Evolutionary conservation across 2,113 vertebrate genomes (phyloP).

Genomic region (Rhadina sibilatrix): DNA sequence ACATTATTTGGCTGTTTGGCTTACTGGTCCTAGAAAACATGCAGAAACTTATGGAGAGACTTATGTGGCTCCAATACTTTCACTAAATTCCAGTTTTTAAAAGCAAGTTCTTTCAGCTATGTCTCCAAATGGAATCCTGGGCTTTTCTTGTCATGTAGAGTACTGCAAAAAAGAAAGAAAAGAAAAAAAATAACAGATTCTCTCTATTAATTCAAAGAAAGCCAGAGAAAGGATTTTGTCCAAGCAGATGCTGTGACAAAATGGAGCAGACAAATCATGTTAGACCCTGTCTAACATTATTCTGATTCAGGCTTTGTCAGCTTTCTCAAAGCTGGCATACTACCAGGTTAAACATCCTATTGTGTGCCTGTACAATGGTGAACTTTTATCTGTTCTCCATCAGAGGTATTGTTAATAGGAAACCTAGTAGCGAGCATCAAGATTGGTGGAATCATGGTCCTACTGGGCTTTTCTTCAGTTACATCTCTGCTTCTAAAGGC

Average conservation of each 20-base stretch:
- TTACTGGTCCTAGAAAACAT: neutral
- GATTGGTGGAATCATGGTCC: accelerated
- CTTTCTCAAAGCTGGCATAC: neutral
- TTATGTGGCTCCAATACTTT: neutral
- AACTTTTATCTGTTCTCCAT: neutral
- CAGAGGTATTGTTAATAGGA: neutral
- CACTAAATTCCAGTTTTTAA: neutral
- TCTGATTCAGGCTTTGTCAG: neutral
- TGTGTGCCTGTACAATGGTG: neutral
- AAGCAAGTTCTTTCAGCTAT: neutral
- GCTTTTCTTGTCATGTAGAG: neutral
- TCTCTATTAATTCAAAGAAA: neutral
- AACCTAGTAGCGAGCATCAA: neutral
- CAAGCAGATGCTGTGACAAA: neutral
- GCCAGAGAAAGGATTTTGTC: neutral
- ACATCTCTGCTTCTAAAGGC: neutral
- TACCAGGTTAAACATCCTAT: neutral
- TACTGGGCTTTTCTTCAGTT: neutral
- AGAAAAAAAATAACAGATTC: neutral
- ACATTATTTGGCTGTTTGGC: neutral
- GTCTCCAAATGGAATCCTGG: neutral
- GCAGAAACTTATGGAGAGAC: neutral
- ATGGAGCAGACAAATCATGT: neutral
- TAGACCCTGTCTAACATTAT: neutral
- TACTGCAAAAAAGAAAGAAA: neutral